Percentiles rank a stretch among this genome's conserved stretches.
phyloP scores from a whole-genome alignment of 2,113 vertebrate species.

The Paramormyrops kingsleyae region DNA sequence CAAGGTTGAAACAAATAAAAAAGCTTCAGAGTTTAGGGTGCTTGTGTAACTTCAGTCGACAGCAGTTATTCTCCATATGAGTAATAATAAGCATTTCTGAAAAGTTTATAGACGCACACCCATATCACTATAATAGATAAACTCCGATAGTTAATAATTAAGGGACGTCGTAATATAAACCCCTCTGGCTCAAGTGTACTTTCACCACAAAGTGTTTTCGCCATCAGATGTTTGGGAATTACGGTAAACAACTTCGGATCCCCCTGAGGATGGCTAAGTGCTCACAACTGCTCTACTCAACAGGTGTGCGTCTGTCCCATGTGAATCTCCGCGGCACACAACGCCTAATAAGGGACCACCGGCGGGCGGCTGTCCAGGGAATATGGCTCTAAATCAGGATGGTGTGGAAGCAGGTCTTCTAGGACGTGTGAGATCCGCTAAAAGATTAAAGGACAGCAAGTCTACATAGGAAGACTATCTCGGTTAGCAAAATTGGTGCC shows the following conservation, averaged over 20 bases:
- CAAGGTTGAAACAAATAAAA: not conserved
- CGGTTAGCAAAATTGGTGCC: not conserved
- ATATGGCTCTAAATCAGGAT: not conserved
- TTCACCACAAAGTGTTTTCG: not conserved
- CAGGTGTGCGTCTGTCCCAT: constrained; percentile 41
- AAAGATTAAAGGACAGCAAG: not conserved
- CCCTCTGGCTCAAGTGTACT: not conserved
- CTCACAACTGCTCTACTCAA: constrained; percentile 33
- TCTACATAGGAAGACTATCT: not conserved
- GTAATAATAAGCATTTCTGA: not conserved
- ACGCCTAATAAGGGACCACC: constrained; percentile 40
- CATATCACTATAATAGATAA: not conserved
- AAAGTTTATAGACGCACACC: not conserved
- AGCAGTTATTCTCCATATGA: not conserved
- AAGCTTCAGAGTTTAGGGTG: not conserved
- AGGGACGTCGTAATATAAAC: not conserved
- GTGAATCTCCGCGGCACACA: constrained; percentile 30
- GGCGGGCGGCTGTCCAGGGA: not conserved
- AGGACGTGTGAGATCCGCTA: not conserved
- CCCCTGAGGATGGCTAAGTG: constrained; percentile 31
- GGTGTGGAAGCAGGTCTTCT: not conserved
- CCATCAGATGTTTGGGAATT: not conserved
- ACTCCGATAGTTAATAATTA: not conserved
- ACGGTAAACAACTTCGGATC: constrained; percentile 20
- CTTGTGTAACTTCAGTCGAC: not conserved